Conservation (phyloP, 2,888 invertebrate species). For the Clivina fossor region DNA sequence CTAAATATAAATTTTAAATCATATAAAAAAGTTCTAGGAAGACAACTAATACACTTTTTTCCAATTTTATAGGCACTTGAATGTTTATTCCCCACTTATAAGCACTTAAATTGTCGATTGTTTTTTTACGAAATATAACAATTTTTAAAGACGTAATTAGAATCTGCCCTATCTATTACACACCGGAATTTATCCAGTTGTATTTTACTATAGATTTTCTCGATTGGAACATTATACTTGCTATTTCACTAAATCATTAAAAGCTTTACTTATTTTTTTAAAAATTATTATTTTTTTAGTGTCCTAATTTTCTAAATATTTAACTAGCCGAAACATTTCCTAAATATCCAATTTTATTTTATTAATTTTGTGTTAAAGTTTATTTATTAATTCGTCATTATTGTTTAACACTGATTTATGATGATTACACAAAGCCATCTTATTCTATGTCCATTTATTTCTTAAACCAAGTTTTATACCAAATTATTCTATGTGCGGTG, state of each 20-base stretch:
- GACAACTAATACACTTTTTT: too few relatives aligned
- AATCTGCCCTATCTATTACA: conserved; percentile 96
- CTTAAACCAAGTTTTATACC: too few relatives aligned
- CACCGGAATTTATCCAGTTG: conserved; percentile 94
- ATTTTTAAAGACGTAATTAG: conserved; percentile 78
- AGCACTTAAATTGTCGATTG: too few relatives aligned
- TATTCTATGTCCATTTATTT: too few relatives aligned
- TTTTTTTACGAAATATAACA: background rate
- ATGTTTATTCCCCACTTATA: too few relatives aligned
- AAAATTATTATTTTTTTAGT: conserved; percentile 74
- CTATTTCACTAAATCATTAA: conserved; percentile 86
- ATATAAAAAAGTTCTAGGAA: too few relatives aligned
- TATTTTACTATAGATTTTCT: too few relatives aligned
- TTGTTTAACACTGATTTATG: conserved; percentile 94
- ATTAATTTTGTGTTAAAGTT: conserved; percentile 84
- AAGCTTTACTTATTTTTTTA: conserved; percentile 79
- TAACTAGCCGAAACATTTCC: conserved; percentile 74
- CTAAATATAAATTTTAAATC: too few relatives aligned
- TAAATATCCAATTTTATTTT: conserved; percentile 78
- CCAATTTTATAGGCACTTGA: too few relatives aligned
- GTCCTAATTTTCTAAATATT: conserved; percentile 70
- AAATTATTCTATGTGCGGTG: too few relatives aligned
- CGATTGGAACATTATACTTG: conserved; percentile 79
- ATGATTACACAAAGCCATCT: conserved; percentile 97
- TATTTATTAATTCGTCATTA: conserved; percentile 93